Conservation (phyloP, 2,113 vertebrate species). For the Chionomys nivalis region DNA sequence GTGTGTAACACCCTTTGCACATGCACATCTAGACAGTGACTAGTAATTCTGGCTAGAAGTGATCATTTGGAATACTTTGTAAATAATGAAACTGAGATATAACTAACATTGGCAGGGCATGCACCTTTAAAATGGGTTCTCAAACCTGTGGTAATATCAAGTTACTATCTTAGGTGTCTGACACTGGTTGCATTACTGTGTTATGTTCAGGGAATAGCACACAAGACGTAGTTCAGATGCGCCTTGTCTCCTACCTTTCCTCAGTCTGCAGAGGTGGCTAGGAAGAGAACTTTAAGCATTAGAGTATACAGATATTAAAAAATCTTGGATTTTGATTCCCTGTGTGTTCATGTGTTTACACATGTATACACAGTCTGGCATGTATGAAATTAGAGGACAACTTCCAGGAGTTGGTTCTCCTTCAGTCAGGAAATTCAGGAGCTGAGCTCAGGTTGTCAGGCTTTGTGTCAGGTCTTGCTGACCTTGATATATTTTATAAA, state of each 20-base stretch:
- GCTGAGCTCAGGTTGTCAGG: neutral
- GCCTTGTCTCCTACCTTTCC: neutral
- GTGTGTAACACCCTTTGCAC: neutral
- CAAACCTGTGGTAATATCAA: neutral
- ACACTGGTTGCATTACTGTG: neutral
- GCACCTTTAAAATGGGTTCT: neutral
- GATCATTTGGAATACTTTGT: neutral
- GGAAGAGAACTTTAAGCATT: neutral
- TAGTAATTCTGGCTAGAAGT: neutral
- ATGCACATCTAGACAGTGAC: constrained; percentile 3
- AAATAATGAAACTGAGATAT: neutral
- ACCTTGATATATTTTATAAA: neutral
- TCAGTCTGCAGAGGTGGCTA: neutral
- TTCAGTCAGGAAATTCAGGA: neutral
- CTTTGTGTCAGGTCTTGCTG: neutral
- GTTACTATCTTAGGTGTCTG: neutral
- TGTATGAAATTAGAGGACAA: neutral
- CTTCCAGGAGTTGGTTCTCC: neutral
- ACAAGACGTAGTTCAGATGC: neutral
- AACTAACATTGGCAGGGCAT: neutral
- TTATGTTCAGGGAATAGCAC: neutral
- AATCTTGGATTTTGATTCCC: constrained; percentile 22
- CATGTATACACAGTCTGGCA: neutral
- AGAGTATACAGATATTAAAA: neutral
- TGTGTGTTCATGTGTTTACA: neutral